phyloP scores from a whole-genome alignment of 2,797 vertebrate species.

The Amazonetta brasiliensis region DNA sequence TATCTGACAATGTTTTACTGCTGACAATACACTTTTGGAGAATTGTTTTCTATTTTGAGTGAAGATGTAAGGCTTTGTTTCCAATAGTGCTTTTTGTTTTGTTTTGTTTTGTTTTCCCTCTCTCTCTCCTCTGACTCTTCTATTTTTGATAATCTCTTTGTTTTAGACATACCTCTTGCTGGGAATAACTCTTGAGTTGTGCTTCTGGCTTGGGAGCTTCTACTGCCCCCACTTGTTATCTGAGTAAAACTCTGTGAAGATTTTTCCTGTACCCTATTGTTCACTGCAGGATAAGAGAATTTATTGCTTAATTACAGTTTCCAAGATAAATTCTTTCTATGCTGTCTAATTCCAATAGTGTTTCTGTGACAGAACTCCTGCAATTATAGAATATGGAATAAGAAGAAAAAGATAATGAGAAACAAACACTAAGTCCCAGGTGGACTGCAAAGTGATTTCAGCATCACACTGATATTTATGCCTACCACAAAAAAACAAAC shows the following conservation, averaged over 20 bases:
- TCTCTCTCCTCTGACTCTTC: not conserved
- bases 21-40: not conserved
- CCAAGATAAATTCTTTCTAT: not conserved
- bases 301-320: not conserved
- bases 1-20: not conserved
- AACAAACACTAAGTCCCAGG: not conserved
- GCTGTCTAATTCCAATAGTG: not conserved
- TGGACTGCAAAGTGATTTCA: slow-evolving; percentile 33
- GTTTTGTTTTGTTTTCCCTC: too few relatives aligned
- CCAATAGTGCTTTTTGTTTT: not conserved
- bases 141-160: not conserved
- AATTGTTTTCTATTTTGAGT: not conserved
- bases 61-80: slow-evolving; percentile 15
- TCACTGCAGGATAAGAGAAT: not conserved
- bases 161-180: not conserved
- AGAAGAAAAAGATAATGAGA: not conserved
- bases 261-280: not conserved
- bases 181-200: not conserved
- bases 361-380: not conserved
- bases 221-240: not conserved
- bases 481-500: not conserved
- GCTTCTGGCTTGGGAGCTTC: not conserved
- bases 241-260: not conserved
- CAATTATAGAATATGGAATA: not conserved
- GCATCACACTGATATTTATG: not conserved